Conservation (phyloP, 2,113 vertebrate species). For the Pseudonaja textilis region DNA sequence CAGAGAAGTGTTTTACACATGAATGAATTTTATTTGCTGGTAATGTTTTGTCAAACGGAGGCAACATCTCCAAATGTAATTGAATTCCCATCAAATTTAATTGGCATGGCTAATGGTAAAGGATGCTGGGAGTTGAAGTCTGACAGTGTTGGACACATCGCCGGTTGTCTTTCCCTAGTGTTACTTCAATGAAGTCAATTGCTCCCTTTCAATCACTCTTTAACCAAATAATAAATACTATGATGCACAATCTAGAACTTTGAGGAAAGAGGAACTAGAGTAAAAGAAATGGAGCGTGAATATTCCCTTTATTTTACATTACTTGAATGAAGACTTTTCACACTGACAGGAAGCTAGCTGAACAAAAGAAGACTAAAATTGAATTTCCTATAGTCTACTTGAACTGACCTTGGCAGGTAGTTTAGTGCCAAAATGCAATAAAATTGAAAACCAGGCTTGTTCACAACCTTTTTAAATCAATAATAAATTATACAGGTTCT, state of each 20-base stretch:
- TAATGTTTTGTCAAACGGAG: neutral
- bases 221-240: neutral
- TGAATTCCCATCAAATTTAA: neutral
- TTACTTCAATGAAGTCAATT: neutral
- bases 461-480: slow-evolving; percentile 30
- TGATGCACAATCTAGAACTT: neutral
- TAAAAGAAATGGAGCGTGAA: neutral
- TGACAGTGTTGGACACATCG: neutral
- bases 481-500: slow-evolving; percentile 11
- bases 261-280: neutral
- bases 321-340: neutral
- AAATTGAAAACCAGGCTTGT: slow-evolving; percentile 18
- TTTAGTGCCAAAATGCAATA: neutral
- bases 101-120: neutral
- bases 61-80: neutral
- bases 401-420: slow-evolving; percentile 2
- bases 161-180: neutral
- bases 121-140: neutral
- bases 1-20: neutral
- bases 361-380: slow-evolving; percentile 10
- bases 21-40: neutral
- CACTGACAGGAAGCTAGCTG: neutral
- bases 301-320: slow-evolving; percentile 1
- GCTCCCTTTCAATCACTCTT: neutral
- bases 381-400: slow-evolving; percentile 27